Base-by-base conservation (phyloP, 1,140 invertebrate species). In the Camponotus vicinus region DNA sequence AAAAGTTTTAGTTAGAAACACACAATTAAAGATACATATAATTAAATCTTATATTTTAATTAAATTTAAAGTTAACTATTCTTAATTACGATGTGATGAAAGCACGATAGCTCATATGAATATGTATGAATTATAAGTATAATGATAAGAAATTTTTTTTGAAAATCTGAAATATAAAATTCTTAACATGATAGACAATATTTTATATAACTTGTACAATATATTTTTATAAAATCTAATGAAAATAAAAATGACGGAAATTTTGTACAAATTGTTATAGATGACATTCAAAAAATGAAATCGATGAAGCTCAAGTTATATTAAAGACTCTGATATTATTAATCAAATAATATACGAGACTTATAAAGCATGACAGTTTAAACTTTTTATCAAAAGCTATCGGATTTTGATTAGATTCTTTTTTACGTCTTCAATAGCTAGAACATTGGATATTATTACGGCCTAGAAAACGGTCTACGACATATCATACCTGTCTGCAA, bases 241-340 rank as follows among this genome's bases (percentile, higher is more conserved):
- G n/a, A 13, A 76, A 15, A 8, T 7, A 76, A 61, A 61, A 61
- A 61, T 27, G 21, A 76, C 55, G 37, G 37, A 76, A 59, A 34
- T 32, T 76, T 42, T 76, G 6, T 32, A 52, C 4, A 9, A 71
- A 9, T 42, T 1, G n/a, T 40, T 15, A 13, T 42, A 40, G 52
- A 57, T 37, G 42, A 76, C 40, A 27, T 76, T 61, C 13, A 67
- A 79, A 49, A 77, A 66, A 49, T 67, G 37, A 11, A 3, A 76
- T 9, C 34, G 4, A 80, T 45, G 37, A 80, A 70, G 63, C 67
- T 4, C 9, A 80, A 80, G 70, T 71, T 59, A 21, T 57, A 82
- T 87, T 83, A 91, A 92, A 91, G 91, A 88, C 85, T 86, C 69
- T 83, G 82, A 45, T 73, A 86, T 91, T 86, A 89, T 90, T 91